Percentiles rank a stretch among this genome's conserved stretches.
Evolutionary conservation across 2,113 vertebrate species (phyloP).

Genomic region (Neogale vison): DNA sequence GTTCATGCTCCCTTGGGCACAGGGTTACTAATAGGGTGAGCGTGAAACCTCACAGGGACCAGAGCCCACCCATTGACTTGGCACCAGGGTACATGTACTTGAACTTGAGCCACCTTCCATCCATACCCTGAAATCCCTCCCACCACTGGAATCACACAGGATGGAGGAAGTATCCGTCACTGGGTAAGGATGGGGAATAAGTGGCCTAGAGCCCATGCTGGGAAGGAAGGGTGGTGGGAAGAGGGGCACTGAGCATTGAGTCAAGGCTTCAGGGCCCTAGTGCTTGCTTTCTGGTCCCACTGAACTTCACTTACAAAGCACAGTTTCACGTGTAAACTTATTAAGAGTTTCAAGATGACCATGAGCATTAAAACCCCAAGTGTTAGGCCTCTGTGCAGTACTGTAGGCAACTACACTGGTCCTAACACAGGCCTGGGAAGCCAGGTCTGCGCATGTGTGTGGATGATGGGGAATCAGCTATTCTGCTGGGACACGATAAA

Average conservation of each 20-base stretch:
- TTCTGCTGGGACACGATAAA: neutral
- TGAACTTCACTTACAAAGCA: neutral
- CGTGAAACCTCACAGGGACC: neutral
- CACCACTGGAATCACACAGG: neutral
- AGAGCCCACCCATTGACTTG: neutral
- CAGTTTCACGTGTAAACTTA: neutral
- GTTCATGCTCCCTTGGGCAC: neutral
- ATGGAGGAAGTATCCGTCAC: neutral
- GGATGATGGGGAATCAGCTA: neutral
- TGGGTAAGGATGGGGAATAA: neutral
- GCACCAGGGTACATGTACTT: neutral
- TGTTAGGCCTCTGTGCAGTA: neutral
- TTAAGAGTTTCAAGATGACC: neutral
- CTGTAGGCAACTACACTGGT: neutral
- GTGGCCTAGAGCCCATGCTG: neutral
- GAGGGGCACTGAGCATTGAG: neutral
- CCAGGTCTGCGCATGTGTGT: too few species aligned
- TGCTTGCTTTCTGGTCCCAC: neutral
- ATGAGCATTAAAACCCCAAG: neutral
- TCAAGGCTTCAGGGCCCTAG: neutral
- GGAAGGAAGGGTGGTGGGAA: neutral
- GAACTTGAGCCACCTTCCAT: neutral
- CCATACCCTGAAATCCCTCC: fast-evolving
- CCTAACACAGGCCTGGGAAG: neutral
- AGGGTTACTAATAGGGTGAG: too few species aligned